Percentiles rank a stretch among this genome's conserved stretches.
phyloP scores from a whole-genome alignment of 2,113 vertebrate species.

The Apteryx owenii region DNA sequence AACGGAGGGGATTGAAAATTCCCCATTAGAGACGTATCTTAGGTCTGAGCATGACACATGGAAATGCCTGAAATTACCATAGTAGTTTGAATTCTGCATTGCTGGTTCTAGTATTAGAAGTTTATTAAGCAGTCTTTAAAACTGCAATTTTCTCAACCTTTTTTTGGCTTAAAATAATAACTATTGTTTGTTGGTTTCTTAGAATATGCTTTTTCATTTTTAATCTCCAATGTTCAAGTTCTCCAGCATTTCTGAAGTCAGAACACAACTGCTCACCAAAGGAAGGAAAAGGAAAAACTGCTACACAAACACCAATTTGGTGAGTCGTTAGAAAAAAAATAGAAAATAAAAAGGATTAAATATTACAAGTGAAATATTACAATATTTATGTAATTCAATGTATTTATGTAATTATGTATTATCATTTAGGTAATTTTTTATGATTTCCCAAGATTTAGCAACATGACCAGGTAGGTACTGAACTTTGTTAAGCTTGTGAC shows the following conservation, averaged over 20 bases:
- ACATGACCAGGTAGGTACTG: too few species aligned
- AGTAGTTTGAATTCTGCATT: not conserved
- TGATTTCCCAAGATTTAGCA: not conserved
- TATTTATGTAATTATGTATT: not conserved
- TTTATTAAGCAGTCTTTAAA: not conserved
- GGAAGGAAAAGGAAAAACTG: not conserved
- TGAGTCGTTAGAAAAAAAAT: not conserved
- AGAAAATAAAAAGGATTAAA: not conserved
- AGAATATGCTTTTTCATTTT: not conserved
- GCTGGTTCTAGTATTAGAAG: not conserved
- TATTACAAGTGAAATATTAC: not conserved
- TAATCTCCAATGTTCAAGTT: not conserved
- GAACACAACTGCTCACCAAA: not conserved
- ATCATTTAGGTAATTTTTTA: not conserved
- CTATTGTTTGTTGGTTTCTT: not conserved
- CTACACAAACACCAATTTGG: not conserved
- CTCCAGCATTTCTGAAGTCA: not conserved
- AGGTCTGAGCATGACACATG: not conserved
- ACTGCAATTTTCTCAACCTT: not conserved
- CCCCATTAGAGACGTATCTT: not conserved
- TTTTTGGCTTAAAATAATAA: not conserved
- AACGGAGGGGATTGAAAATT: not conserved
- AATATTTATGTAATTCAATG: not conserved
- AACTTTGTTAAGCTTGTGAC: not conserved
- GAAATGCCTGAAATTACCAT: not conserved